phyloP scores from a whole-genome alignment of 2,888 invertebrate genomes.

The Druceiella hillmani region DNA sequence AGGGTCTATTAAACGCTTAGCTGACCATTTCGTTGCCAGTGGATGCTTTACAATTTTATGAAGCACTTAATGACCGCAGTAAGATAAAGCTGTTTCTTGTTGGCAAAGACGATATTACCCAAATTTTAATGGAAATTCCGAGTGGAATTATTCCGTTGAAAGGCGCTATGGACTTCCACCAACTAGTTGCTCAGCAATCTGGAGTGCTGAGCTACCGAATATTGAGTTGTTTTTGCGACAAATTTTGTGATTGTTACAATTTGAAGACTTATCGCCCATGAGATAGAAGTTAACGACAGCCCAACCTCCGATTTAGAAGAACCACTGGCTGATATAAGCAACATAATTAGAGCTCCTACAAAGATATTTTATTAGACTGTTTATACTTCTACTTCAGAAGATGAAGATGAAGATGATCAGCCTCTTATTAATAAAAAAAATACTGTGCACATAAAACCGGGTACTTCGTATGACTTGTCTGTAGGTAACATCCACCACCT shows the following conservation, averaged over 20 bases:
- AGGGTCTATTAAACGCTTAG: constrained; percentile 7
- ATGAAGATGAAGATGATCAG: constrained; percentile 6
- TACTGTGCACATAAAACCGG: constrained; percentile 5
- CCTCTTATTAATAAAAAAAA: constrained; percentile 5
- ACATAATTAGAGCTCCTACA: constrained; percentile 6
- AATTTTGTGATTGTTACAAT: constrained; percentile 5
- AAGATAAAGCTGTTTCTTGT: constrained; percentile 9
- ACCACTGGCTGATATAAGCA: constrained; percentile 8
- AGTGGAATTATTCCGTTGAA: constrained; percentile 5
- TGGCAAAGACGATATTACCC: constrained; percentile 6
- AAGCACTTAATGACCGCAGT: constrained; percentile 3
- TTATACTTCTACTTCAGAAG: constrained; percentile 7
- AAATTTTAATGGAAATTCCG: constrained; percentile 6
- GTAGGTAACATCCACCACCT: constrained; percentile 1
- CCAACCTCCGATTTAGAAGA: constrained; percentile 6
- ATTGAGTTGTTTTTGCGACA: constrained; percentile 5
- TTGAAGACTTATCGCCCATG: constrained; percentile 1
- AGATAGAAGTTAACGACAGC: neutral
- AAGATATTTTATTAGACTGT: constrained; percentile 5
- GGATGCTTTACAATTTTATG: constrained; percentile 9
- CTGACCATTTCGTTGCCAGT: constrained; percentile 6
- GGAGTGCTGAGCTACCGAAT: constrained; percentile 7
- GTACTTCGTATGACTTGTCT: constrained; percentile 3
- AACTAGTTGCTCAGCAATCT: constrained; percentile 7
- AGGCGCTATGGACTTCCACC: constrained; percentile 6